These are phyloP conservation scores for Sycophila sp. DNA, from an alignment of 1,140 invertebrate species.

Conservation along the genomic window DNA sequence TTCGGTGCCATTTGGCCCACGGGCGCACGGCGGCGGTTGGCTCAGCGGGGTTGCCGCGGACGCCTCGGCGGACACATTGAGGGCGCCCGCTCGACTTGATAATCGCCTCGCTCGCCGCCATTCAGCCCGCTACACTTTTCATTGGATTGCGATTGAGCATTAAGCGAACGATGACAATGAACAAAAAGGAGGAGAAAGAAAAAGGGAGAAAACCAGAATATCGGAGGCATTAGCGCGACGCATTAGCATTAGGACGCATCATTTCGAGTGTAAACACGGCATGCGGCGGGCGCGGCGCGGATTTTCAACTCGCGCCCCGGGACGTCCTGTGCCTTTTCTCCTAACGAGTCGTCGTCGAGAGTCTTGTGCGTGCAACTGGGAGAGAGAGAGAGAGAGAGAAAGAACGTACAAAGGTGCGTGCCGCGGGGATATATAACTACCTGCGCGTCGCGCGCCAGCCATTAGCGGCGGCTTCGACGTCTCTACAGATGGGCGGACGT, in stretches of 20 bases:
- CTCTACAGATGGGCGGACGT: slow-evolving; percentile 7
- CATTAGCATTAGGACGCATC: slow-evolving; percentile 68
- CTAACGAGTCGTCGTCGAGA: too few species aligned
- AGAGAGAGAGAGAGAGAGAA: too few species aligned
- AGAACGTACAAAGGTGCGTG: too few species aligned
- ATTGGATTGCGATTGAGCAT: slow-evolving; percentile 69
- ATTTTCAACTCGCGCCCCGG: slow-evolving; percentile 58
- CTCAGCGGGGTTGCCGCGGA: slow-evolving; percentile 64
- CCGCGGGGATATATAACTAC: neutral
- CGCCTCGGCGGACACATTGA: slow-evolving; percentile 68
- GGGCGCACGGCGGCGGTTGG: slow-evolving; percentile 59
- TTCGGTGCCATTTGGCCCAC: slow-evolving; percentile 62
- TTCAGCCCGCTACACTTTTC: slow-evolving; percentile 62
- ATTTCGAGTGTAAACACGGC: slow-evolving; percentile 68
- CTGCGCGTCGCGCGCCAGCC: slow-evolving; percentile 14
- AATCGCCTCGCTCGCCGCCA: slow-evolving; percentile 64
- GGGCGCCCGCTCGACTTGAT: slow-evolving; percentile 65
- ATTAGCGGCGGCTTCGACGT: slow-evolving; percentile 20
- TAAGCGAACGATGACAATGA: too few species aligned
- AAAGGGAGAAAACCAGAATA: slow-evolving; percentile 41
- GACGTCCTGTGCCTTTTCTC: slow-evolving; percentile 50
- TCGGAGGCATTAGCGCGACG: slow-evolving; percentile 52
- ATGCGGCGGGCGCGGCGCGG: slow-evolving; percentile 56
- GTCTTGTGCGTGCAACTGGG: too few species aligned
- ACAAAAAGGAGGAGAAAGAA: slow-evolving; percentile 38